Evolutionary conservation across 2,888 invertebrate genomes (phyloP).

Genomic region (Cephus nigrinus): DNA sequence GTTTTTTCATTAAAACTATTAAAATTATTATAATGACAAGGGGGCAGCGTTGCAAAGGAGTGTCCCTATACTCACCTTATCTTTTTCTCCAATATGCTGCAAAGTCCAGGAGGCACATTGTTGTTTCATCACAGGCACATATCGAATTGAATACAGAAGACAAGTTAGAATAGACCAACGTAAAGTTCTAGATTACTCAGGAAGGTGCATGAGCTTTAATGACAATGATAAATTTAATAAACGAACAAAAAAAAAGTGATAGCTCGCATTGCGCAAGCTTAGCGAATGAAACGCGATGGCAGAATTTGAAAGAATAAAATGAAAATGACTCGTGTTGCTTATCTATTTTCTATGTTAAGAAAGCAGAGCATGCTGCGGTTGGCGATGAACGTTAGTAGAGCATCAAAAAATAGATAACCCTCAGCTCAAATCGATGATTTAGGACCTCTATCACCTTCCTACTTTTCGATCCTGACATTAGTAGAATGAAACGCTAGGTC

Average conservation of each 20-base stretch:
- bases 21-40: background rate
- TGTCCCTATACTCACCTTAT: constrained; percentile 75
- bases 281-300: constrained; percentile 18
- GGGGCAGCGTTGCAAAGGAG: constrained; percentile 11
- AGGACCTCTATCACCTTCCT: background rate
- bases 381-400: background rate
- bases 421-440: background rate
- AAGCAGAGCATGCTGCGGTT: constrained; percentile 2
- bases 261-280: constrained; percentile 6
- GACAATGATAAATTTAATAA: constrained; percentile 25
- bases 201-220: constrained; percentile 23
- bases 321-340: constrained; percentile 17
- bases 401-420: background rate
- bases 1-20: constrained; percentile 9
- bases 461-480: background rate
- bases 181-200: background rate
- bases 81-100: constrained; percentile 87
- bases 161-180: constrained; percentile 18
- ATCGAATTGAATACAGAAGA: constrained; percentile 28
- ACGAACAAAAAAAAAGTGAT: constrained; percentile 5
- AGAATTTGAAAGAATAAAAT: constrained; percentile 12
- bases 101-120: constrained; percentile 70
- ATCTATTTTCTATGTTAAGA: constrained; percentile 8
- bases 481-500: background rate
- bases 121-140: constrained; percentile 38